Base-by-base conservation (phyloP, 2,797 vertebrate genomes). In the Anguilla anguilla region DNA sequence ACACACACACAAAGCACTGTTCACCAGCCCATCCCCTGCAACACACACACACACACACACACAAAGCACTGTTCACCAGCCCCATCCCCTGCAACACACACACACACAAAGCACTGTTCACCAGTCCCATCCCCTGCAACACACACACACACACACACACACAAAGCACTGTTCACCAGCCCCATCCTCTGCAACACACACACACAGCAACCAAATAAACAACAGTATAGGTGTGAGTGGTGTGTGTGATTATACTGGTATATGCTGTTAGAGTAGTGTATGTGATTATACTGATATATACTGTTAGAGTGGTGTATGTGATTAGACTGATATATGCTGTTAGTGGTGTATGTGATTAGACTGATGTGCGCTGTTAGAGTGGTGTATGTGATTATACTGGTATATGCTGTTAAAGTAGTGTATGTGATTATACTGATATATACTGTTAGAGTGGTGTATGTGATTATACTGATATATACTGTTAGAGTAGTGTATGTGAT, bases 21-120 rank as follows among this genome's bases (percentile, higher is more conserved):
- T 99, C 93, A 99, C 98, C 89, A 99, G 96, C 59, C 99, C 98
- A 99, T 98, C 90, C 98, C 99, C 99, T 99, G 46, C 25, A 86
- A 39, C 39, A n/a, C 49, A 85, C 25, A 55, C 57, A 10, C 10
- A 6, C 49, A 64, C 22, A 25, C 43, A 79, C 83, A 83, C 35
- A 39, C 35, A 39, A 39, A 1, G 35, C 35, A 0, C 95, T 94
- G 94, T 96, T 99, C 93, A 99, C 98, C 89, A 99, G 96, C 59
- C 99, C 98, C 98, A 99, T 98, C 90, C 98, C 99, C 99, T 99
- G 43, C 25, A 86, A 6, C 49, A 64, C 22, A 25, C 43, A 79
- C 55, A 61, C 64, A 39, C 49, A 51, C 35, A 99, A 99, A 79
- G 98, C 97, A 0, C 95, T 94, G 94, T 96, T 99, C 93, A 99